Percentiles rank a stretch among this genome's conserved stretches.
These are phyloP conservation scores for Sprattus sprattus DNA, from an alignment of 2,113 vertebrate species.

Conservation along the genomic window DNA sequence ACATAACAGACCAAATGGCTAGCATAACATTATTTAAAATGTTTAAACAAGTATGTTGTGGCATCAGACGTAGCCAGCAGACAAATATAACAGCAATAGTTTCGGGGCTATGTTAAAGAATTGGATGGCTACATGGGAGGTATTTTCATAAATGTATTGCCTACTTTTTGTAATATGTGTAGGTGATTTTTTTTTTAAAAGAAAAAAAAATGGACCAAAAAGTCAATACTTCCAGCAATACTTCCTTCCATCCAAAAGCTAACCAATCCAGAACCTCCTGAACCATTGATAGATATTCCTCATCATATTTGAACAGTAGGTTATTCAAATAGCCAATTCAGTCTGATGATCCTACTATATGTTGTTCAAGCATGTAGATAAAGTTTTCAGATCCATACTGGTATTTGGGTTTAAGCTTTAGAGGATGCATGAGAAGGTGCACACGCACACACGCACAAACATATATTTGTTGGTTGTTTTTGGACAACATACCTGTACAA, in stretches of 20 bases:
- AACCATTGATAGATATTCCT: background rate
- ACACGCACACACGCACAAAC: background rate
- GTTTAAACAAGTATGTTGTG: background rate
- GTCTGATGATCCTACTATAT: too few relatives aligned
- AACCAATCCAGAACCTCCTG: background rate
- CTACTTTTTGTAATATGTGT: background rate
- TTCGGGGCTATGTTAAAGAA: background rate
- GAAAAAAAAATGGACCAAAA: background rate
- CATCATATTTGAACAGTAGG: background rate
- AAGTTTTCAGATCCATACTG: background rate
- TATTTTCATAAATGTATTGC: background rate
- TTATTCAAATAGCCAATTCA: background rate
- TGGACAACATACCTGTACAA: background rate
- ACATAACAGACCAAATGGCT: background rate
- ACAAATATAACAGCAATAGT: background rate
- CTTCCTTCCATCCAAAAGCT: background rate
- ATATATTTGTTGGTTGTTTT: background rate
- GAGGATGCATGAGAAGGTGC: background rate
- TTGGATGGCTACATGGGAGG: background rate
- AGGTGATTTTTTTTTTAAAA: too few relatives aligned
- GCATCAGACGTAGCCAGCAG: background rate
- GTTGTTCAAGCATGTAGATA: too few relatives aligned
- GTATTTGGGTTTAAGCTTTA: background rate
- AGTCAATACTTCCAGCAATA: too few relatives aligned
- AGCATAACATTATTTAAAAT: background rate